Evolutionary conservation across 2,797 vertebrate species (phyloP).

Genomic region (Semotilus atromaculatus): DNA sequence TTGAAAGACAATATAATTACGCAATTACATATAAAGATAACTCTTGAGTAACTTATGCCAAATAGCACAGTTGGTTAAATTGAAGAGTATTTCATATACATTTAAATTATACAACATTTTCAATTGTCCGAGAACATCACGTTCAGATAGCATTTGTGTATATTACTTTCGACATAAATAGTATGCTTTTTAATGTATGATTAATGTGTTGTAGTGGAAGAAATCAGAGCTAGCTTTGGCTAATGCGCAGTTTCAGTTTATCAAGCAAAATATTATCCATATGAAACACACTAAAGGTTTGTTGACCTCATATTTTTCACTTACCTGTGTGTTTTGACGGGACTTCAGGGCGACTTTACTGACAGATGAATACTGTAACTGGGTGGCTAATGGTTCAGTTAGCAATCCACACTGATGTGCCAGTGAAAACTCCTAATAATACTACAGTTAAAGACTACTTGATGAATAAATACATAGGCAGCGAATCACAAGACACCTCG

Average conservation of each 20-base stretch:
- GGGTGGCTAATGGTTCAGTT: constrained; percentile 34
- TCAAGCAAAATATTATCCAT: not conserved
- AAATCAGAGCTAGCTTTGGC: constrained; percentile 9
- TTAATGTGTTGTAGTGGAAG: not conserved
- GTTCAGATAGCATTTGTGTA: not conserved
- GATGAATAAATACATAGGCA: not conserved
- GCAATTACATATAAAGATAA: not conserved
- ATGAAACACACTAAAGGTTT: not conserved
- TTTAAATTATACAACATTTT: not conserved
- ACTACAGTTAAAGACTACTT: not conserved
- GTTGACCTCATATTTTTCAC: not conserved
- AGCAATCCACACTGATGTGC: constrained; percentile 5
- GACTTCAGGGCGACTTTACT: constrained; percentile 1
- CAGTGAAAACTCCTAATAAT: not conserved
- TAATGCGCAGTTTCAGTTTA: not conserved
- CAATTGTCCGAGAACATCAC: not conserved
- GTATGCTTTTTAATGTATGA: not conserved
- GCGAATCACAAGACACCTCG: not conserved
- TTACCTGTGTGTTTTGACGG: constrained; percentile 15
- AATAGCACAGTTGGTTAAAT: not conserved
- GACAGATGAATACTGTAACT: not conserved
- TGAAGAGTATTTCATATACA: not conserved
- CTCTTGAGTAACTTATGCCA: not conserved
- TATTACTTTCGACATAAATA: not conserved
- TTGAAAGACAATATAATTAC: not conserved